Percentiles rank a stretch among this genome's conserved stretches.
These are phyloP conservation scores for Sander vitreus DNA, from an alignment of 2,113 vertebrate species.

Conservation along the genomic window DNA sequence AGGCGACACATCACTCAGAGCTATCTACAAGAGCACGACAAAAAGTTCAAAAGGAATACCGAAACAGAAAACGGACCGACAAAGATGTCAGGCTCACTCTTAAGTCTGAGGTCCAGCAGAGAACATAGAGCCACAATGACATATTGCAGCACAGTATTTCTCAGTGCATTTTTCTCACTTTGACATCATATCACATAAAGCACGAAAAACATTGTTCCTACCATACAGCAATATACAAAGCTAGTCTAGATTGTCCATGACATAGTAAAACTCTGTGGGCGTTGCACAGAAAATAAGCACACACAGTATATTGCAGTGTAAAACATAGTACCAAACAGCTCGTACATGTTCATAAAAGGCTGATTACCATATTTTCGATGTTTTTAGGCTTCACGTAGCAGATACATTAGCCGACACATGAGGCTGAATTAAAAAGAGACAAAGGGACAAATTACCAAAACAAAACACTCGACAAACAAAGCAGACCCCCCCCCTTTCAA, in stretches of 20 bases:
- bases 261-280: slow-evolving; percentile 51
- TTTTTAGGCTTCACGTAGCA: slow-evolving; percentile 61
- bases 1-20: slow-evolving; percentile 48
- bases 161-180: slow-evolving; percentile 77
- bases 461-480: slow-evolving; percentile 53
- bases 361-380: slow-evolving; percentile 57
- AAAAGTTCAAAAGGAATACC: slow-evolving; percentile 9
- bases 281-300: slow-evolving; percentile 64
- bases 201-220: slow-evolving; percentile 70
- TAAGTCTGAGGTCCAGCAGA: slow-evolving; percentile 56
- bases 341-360: slow-evolving; percentile 69
- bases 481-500: slow-evolving; percentile 21
- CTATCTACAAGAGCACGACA: slow-evolving; percentile 58
- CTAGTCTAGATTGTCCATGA: slow-evolving; percentile 61
- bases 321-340: slow-evolving; percentile 64
- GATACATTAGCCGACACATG: slow-evolving; percentile 46
- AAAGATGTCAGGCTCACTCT: slow-evolving; percentile 49
- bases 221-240: slow-evolving; percentile 70
- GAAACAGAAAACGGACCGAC: slow-evolving; percentile 34
- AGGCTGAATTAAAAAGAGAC: slow-evolving; percentile 48
- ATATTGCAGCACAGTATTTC: slow-evolving; percentile 65
- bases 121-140: slow-evolving; percentile 63
- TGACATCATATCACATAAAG: slow-evolving; percentile 77
- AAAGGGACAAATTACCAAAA: slow-evolving; percentile 59
- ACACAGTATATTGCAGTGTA: slow-evolving; percentile 61